Evolutionary conservation across 53 echinoderm and acorn worm species (phyloP).

Genomic region (Hippasteria phrygiana): DNA sequence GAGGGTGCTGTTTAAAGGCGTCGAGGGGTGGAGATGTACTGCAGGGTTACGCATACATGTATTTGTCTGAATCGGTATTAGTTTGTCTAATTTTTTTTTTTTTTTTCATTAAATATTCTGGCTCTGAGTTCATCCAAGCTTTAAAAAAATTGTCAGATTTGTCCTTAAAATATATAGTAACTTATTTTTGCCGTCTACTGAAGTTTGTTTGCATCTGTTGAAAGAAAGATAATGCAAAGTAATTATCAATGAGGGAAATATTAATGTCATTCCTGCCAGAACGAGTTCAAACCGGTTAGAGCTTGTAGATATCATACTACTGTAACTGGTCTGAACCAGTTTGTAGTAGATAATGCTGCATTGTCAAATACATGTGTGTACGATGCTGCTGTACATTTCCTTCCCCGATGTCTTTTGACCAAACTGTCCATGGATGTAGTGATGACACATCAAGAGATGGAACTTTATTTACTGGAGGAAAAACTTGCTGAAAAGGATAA

Average conservation of each 20-base stretch:
- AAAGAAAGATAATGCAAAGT: too few relatives aligned
- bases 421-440: neutral
- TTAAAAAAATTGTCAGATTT: neutral
- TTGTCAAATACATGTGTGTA: neutral
- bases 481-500: neutral
- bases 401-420: neutral
- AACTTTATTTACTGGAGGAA: neutral
- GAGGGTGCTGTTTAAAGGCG: constrained; percentile 49
- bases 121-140: neutral
- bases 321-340: constrained; percentile 8
- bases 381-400: neutral
- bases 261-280: too few relatives aligned
- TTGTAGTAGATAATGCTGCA: neutral
- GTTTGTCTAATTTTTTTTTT: neutral
- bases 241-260: too few relatives aligned
- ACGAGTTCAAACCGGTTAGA: neutral
- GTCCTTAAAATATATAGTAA: too few relatives aligned
- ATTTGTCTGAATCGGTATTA: neutral
- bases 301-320: neutral
- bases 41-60: neutral
- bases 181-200: too few relatives aligned
- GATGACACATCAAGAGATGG: neutral
- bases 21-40: neutral
- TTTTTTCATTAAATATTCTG: too few relatives aligned
- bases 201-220: too few relatives aligned